Conservation (phyloP, 1,140 invertebrate genomes). For the Zaprionus vittiger region DNA sequence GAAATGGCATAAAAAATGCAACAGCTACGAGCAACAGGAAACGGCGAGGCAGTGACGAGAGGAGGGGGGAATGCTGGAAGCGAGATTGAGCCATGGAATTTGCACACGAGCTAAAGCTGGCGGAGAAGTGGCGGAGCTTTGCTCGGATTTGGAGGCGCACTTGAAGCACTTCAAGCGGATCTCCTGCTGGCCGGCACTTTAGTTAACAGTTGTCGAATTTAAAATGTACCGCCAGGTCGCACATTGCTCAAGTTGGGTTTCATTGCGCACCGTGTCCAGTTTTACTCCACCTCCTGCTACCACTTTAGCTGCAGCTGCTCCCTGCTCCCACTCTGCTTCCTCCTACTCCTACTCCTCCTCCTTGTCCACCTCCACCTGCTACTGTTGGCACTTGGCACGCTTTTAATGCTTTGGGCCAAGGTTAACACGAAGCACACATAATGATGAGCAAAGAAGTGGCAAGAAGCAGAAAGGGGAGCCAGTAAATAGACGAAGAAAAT, state of each 20-base stretch:
- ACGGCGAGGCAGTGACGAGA: background rate
- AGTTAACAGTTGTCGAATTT: constrained; percentile 63
- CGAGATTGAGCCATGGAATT: constrained; percentile 37
- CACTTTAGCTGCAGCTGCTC: background rate
- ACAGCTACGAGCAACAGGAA: constrained; percentile 70
- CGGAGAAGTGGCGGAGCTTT: background rate
- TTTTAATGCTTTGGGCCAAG: constrained; percentile 77
- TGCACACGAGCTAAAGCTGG: constrained; percentile 22
- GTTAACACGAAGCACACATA: constrained; percentile 60
- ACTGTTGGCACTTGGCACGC: constrained; percentile 68
- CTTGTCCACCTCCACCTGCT: background rate
- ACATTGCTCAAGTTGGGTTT: constrained; percentile 5
- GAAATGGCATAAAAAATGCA: constrained; percentile 76
- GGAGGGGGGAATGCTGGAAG: constrained; percentile 3
- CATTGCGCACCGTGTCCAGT: constrained; percentile 27
- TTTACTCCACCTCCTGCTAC: constrained; percentile 18
- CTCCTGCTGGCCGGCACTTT: constrained; percentile 41
- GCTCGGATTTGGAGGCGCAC: constrained; percentile 21
- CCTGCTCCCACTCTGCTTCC: background rate
- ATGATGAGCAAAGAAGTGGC: constrained; percentile 50
- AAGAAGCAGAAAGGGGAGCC: constrained; percentile 26
- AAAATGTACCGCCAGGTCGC: constrained; percentile 47
- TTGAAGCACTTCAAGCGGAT: constrained; percentile 10
- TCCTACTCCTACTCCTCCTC: background rate
- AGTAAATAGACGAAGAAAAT: constrained; percentile 71